phyloP scores from a whole-genome alignment of 2,797 vertebrate species.

The Sarcophilus harrisii region DNA sequence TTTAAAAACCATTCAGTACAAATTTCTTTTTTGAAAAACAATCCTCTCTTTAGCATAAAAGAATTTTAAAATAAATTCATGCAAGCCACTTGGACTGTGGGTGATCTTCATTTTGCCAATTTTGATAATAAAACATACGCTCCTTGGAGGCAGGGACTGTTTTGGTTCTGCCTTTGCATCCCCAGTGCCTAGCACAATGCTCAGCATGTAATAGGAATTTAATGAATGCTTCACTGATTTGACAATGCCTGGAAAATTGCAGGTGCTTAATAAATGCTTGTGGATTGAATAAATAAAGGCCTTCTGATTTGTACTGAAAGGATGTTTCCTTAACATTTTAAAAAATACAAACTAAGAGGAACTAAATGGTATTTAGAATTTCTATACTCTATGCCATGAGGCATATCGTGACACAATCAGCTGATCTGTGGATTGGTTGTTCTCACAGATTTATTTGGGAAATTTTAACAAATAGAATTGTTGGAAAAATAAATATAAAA shows the following conservation, averaged over 20 bases:
- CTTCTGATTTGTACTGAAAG: background rate
- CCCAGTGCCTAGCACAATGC: background rate
- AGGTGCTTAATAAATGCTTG: background rate
- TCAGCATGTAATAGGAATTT: background rate
- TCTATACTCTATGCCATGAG: background rate
- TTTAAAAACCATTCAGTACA: conserved; percentile 23
- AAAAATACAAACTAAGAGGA: background rate
- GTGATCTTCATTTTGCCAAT: background rate
- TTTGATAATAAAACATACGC: background rate
- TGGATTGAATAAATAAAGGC: background rate
- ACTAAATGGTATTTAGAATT: background rate
- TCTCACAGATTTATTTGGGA: background rate
- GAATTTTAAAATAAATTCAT: conserved; percentile 10
- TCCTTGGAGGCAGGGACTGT: background rate
- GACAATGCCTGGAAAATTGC: background rate
- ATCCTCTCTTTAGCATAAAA: conserved; percentile 9
- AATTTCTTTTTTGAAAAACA: conserved; percentile 8
- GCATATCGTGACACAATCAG: background rate
- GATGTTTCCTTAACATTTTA: background rate
- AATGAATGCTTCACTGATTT: background rate
- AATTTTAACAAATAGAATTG: background rate
- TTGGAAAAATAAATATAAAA: background rate
- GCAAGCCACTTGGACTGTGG: background rate
- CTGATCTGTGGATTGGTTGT: background rate
- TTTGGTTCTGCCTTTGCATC: background rate